Conservation (phyloP, 2,888 invertebrate species). For the Meandrusa payeni region DNA sequence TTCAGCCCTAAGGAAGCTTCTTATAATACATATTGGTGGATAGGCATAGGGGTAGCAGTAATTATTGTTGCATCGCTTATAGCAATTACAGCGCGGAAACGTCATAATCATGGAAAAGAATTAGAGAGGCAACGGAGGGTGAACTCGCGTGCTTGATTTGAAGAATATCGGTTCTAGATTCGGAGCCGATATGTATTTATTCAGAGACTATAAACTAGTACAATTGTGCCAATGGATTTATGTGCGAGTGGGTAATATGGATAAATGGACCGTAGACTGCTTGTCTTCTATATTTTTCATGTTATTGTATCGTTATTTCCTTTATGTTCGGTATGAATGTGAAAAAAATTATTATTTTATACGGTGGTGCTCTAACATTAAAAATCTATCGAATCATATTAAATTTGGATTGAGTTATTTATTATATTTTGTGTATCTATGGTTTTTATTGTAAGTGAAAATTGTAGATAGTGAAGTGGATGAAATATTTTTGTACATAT, state of each 20-base stretch:
- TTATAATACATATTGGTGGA: conserved; percentile 74
- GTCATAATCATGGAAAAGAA: conserved; percentile 74
- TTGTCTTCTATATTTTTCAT: too few relatives aligned
- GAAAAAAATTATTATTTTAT: conserved; percentile 23
- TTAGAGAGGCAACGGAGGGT: conserved; percentile 70
- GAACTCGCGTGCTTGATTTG: conserved; percentile 71
- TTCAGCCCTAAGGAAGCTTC: conserved; percentile 60
- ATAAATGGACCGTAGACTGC: conserved; percentile 36
- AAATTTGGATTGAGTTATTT: conserved; percentile 27
- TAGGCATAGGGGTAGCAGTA: conserved; percentile 69
- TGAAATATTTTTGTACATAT: conserved; percentile 80
- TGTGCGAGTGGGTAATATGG: conserved; percentile 39
- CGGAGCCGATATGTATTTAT: conserved; percentile 50
- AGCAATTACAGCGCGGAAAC: conserved; percentile 70
- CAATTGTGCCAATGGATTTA: conserved; percentile 55
- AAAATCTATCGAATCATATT: conserved; percentile 26
- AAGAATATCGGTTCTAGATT: conserved; percentile 76
- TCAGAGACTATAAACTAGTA: conserved; percentile 46
- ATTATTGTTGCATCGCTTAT: conserved; percentile 61
- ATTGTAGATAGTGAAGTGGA: conserved; percentile 55
- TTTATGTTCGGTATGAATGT: conserved; percentile 18
- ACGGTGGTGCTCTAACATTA: conserved; percentile 32
- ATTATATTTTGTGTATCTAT: conserved; percentile 26
- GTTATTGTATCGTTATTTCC: conserved; percentile 21
- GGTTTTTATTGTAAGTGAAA: conserved; percentile 35